A percentile compares a stretch with the other conserved stretches of the same genome.
These are phyloP conservation scores for Mustela nigripes DNA, from an alignment of 2,113 vertebrate genomes.

Conservation along the genomic window DNA sequence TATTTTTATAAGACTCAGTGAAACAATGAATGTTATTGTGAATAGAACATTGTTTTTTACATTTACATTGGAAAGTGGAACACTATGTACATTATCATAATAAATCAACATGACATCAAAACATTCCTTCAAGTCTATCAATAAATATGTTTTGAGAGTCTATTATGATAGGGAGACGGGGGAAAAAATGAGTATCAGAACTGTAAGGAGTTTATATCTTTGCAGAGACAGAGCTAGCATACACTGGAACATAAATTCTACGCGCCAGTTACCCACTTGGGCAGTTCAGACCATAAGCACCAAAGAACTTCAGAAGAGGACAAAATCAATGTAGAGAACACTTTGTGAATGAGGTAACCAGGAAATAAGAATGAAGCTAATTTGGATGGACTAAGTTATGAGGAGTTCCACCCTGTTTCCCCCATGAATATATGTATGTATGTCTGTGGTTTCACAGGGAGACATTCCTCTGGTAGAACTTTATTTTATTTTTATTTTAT, in stretches of 20 bases:
- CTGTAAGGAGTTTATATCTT: neutral
- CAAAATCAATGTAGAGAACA: neutral
- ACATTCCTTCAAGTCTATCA: neutral
- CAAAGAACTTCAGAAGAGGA: neutral
- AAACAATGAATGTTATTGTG: neutral
- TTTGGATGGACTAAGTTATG: neutral
- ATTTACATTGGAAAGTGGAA: neutral
- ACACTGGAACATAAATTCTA: neutral
- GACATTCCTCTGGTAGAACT: conserved; percentile 84
- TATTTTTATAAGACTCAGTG: neutral
- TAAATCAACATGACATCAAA: neutral
- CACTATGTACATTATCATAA: neutral
- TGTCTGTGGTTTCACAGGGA: conserved; percentile 79
- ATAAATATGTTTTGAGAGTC: neutral
- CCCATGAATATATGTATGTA: neutral
- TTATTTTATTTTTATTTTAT: conserved; percentile 14
- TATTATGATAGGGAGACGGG: neutral
- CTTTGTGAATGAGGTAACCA: neutral
- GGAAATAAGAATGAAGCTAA: neutral
- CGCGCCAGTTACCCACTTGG: neutral
- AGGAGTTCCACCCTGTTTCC: neutral
- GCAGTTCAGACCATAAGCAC: neutral
- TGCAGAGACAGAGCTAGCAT: neutral
- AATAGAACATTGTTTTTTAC: neutral
- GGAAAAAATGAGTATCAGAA: neutral